These are phyloP conservation scores for Argyresthia albistria DNA, from an alignment of 2,888 invertebrate species.

Conservation along the genomic window DNA sequence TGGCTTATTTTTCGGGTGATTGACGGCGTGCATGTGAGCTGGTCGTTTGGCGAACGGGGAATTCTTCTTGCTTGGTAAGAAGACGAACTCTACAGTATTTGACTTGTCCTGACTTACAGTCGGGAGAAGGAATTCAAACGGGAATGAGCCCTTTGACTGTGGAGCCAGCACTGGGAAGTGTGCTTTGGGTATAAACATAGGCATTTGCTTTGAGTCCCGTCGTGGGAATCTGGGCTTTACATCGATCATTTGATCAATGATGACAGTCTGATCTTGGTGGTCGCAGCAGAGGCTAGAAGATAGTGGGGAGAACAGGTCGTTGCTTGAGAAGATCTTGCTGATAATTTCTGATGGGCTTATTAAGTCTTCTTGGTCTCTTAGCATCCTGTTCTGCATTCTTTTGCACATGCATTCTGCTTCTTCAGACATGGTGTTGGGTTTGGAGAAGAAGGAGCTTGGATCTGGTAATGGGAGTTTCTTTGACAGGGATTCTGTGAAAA, in stretches of 20 bases:
- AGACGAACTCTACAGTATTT: constrained; percentile 43
- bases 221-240: constrained; percentile 4
- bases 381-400: neutral
- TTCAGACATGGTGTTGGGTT: neutral
- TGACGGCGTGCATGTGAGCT: no score
- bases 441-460: neutral
- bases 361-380: neutral
- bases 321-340: constrained; percentile 37
- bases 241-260: neutral
- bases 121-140: no score
- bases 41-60: no score
- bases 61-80: constrained; percentile 40
- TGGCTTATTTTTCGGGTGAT: neutral
- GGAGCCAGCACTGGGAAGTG: no score
- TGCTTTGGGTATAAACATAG: no score
- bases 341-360: constrained; percentile 33
- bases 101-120: constrained; percentile 16
- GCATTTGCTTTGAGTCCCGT: no score
- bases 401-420: neutral
- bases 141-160: no score
- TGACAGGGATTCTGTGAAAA: no score
- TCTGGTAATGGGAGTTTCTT: neutral
- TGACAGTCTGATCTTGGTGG: constrained; percentile 18
- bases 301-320: constrained; percentile 33
- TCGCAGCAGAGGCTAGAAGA: constrained; percentile 42